Percentiles rank a stretch among this genome's conserved stretches.
phyloP scores from a whole-genome alignment of 1,140 invertebrate genomes.

The Lepidurus apus region DNA sequence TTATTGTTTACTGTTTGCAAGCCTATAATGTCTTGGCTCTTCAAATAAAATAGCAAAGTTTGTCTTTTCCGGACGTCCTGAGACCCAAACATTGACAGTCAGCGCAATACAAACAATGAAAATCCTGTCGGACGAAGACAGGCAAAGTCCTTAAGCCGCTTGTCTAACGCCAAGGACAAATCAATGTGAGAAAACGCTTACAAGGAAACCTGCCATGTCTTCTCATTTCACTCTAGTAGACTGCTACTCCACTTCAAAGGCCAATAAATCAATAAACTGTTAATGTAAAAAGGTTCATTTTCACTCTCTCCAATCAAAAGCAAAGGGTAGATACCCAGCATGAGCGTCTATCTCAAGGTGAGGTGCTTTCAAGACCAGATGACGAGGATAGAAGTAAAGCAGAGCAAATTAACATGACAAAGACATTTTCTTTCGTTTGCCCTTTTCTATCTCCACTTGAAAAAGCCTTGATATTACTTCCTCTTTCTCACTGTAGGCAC shows the following conservation, averaged over 20 bases:
- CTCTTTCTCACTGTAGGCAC: not conserved
- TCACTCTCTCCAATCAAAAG: not conserved
- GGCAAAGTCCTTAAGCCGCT: too few species aligned
- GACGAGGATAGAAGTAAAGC: not conserved
- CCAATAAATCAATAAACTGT: not conserved
- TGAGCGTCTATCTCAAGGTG: not conserved
- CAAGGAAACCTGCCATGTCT: not conserved
- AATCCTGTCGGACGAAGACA: too few species aligned
- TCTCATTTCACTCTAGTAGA: not conserved
- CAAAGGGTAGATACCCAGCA: not conserved
- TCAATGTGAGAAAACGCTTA: not conserved
- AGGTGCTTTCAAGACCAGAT: not conserved
- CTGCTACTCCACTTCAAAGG: not conserved
- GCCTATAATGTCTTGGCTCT: too few species aligned
- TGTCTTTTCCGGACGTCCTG: too few species aligned
- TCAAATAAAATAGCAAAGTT: too few species aligned
- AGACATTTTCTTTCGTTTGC: not conserved
- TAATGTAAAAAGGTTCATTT: slow-evolving; percentile 5
- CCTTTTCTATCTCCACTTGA: too few species aligned
- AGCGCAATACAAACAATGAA: too few species aligned
- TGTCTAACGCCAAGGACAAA: too few species aligned
- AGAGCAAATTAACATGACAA: not conserved
- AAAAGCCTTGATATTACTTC: not conserved
- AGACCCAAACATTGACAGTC: too few species aligned
- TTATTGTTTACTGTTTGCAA: too few species aligned